These are phyloP conservation scores for Tipula helvola DNA, from an alignment of 2,888 invertebrate species.

Conservation along the genomic window DNA sequence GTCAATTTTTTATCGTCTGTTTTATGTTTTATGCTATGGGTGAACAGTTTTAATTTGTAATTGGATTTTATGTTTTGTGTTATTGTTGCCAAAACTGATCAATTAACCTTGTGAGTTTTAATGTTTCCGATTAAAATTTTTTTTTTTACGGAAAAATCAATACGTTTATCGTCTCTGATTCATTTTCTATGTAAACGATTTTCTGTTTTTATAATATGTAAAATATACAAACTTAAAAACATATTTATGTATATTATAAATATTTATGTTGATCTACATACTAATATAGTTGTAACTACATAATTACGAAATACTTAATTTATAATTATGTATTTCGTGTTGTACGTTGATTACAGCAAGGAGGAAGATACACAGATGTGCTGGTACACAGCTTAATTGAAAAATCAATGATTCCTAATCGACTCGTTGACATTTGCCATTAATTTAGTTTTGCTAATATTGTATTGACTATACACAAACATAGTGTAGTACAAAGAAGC, in stretches of 20 bases:
- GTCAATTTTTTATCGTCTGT: not conserved
- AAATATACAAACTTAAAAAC: not conserved
- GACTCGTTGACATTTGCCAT: not conserved
- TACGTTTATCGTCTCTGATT: not conserved
- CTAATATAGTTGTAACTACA: not conserved
- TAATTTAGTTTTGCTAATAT: too few relatives aligned
- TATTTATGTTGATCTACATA: not conserved
- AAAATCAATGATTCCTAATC: not conserved
- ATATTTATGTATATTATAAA: not conserved
- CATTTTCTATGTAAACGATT: not conserved
- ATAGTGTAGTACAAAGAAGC: not conserved
- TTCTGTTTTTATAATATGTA: not conserved
- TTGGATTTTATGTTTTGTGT: not conserved
- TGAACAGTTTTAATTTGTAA: not conserved
- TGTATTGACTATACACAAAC: not conserved
- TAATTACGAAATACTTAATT: not conserved
- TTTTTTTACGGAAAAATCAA: not conserved
- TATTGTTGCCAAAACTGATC: not conserved
- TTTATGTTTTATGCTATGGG: not conserved
- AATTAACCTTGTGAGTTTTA: not conserved
- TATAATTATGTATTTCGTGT: not conserved
- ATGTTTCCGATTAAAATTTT: not conserved
- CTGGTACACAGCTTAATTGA: not conserved
- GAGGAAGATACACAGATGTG: not conserved
- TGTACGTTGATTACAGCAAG: not conserved